phyloP scores from a whole-genome alignment of 2,113 vertebrate genomes.

The Eubucco bourcierii region DNA sequence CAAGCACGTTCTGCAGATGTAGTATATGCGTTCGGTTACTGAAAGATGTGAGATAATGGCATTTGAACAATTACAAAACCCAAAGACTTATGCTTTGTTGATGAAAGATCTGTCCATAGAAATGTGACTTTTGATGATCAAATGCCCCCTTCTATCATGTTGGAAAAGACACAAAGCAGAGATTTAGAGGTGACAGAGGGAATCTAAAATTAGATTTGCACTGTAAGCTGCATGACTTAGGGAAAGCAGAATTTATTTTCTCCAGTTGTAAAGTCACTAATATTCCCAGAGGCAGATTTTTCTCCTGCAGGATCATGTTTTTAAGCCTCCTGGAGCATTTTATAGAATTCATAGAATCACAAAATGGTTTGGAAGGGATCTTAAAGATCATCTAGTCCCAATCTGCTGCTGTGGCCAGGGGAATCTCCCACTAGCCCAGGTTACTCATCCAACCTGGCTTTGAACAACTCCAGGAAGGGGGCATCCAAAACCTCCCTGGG shows the following conservation, averaged over 20 bases:
- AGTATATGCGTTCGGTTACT: neutral
- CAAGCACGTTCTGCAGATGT: accelerated
- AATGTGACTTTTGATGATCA: conserved; percentile 25
- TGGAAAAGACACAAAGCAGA: neutral
- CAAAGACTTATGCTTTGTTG: neutral
- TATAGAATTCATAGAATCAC: no score
- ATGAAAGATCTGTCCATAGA: conserved; percentile 1
- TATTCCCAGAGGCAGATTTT: conserved; percentile 26
- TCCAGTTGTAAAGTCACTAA: conserved; percentile 26
- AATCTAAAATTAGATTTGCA: neutral
- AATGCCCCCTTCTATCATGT: conserved; percentile 25
- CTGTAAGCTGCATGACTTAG: conserved; percentile 5
- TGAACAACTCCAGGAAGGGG: no score
- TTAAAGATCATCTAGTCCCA: no score
- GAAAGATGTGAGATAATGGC: neutral
- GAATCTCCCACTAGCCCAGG: no score
- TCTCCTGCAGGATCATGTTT: neutral
- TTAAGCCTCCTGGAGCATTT: neutral
- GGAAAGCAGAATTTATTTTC: conserved; percentile 26
- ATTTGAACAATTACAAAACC: neutral
- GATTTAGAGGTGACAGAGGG: conserved; percentile 31
- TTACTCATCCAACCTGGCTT: no score
- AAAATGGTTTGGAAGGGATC: no score
- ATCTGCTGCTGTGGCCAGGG: no score
- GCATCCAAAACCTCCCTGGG: no score